Percentiles rank a stretch among this genome's conserved stretches.
These are phyloP conservation scores for Leptopterna dolabrata DNA, from an alignment of 2,888 invertebrate species.

Conservation along the genomic window DNA sequence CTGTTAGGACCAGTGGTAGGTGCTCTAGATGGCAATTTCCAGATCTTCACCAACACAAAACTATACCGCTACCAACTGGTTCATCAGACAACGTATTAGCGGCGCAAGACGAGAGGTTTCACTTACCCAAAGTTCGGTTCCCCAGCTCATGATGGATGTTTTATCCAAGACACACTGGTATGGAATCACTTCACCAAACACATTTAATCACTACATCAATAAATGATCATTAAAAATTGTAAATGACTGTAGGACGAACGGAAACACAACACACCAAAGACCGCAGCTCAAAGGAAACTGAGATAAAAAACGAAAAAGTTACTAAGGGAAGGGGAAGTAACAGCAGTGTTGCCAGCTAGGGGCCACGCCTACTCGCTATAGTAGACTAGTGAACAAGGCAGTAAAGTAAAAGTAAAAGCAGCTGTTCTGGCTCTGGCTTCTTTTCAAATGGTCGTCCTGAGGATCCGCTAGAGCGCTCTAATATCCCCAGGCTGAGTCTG, in stretches of 20 bases:
- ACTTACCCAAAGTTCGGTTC: conserved; percentile 75
- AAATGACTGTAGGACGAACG: neutral
- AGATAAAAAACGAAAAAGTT: neutral
- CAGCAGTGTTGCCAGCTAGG: neutral
- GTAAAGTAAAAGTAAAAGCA: too few species aligned
- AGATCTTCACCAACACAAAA: neutral
- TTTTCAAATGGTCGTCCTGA: too few species aligned
- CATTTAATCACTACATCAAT: conserved; percentile 31
- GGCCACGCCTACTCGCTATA: neutral
- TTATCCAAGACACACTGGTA: conserved; percentile 38
- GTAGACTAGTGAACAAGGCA: too few species aligned
- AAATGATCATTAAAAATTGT: neutral
- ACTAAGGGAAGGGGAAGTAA: neutral
- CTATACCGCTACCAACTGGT: too few species aligned
- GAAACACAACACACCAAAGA: neutral
- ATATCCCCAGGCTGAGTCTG: too few species aligned
- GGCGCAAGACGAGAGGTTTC: neutral
- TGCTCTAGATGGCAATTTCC: too few species aligned
- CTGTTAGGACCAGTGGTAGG: too few species aligned
- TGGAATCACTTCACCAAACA: conserved; percentile 44
- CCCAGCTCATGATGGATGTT: conserved; percentile 72
- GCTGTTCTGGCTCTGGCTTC: too few species aligned
- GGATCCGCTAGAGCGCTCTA: too few species aligned
- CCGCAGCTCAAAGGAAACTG: conserved; percentile 13
- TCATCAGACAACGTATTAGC: neutral